Evolutionary conservation across 2,888 invertebrate genomes (phyloP).

Genomic region (Apamea epomidion): DNA sequence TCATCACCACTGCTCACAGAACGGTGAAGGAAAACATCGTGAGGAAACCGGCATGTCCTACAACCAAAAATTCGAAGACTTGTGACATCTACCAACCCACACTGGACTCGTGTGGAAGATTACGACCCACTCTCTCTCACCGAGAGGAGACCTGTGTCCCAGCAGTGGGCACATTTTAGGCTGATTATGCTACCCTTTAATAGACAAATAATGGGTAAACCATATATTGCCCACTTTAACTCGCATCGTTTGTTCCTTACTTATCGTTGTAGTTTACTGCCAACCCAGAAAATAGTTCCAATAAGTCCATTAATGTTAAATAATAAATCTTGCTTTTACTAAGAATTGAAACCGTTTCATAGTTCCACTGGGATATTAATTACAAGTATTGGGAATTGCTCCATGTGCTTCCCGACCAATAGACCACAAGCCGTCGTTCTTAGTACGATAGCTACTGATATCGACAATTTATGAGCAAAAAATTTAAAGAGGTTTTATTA

Average conservation of each 20-base stretch:
- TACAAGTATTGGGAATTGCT: constrained; percentile 9
- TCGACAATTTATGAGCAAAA: background rate
- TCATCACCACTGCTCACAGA: too few relatives aligned
- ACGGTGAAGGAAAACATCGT: too few relatives aligned
- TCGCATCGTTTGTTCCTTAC: background rate
- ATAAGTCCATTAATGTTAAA: constrained; percentile 1
- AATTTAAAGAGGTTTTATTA: background rate
- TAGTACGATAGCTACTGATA: background rate
- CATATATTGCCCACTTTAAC: background rate
- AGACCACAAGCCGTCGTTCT: background rate
- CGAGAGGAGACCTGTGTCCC: too few relatives aligned
- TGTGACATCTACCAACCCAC: too few relatives aligned
- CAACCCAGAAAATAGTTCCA: constrained; percentile 21
- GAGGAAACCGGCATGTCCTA: too few relatives aligned
- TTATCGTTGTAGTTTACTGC: constrained; percentile 1
- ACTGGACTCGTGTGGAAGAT: too few relatives aligned
- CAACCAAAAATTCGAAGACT: too few relatives aligned
- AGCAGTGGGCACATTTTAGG: too few relatives aligned
- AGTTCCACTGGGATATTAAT: constrained; percentile 14
- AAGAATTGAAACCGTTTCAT: constrained; percentile 23
- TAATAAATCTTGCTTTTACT: constrained; percentile 25
- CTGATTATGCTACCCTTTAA: too few relatives aligned
- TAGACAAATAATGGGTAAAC: background rate
- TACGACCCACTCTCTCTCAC: too few relatives aligned
- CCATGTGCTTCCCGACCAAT: background rate